Conservation (phyloP, 1,140 invertebrate genomes). For the Luehdorfia chinensis region DNA sequence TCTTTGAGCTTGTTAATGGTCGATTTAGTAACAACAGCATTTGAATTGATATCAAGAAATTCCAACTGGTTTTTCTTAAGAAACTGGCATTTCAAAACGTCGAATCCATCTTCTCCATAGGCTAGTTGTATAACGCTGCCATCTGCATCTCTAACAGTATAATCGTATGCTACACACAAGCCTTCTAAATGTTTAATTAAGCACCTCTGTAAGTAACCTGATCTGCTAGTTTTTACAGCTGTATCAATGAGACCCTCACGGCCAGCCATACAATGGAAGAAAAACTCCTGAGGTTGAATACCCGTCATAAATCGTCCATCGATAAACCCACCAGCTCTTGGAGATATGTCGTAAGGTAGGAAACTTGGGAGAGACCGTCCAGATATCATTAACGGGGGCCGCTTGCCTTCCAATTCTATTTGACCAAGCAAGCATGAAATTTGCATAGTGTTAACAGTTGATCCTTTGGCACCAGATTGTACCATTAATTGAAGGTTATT, state of each 20-base stretch:
- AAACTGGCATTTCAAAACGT: conserved; percentile 92
- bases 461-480: conserved; percentile 98
- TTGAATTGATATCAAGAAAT: conserved; percentile 89
- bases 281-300: conserved; percentile 98
- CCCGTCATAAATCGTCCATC: conserved; percentile 98
- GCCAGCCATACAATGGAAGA: conserved; percentile 99
- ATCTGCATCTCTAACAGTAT: conserved; percentile 97
- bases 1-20: conserved; percentile 79
- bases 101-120: conserved; percentile 99
- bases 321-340: conserved; percentile 97
- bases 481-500: conserved; percentile 99
- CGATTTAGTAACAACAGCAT: conserved; percentile 80
- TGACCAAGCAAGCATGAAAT: conserved; percentile 98
- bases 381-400: conserved; percentile 96
- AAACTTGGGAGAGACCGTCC: conserved; percentile 97
- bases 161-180: conserved; percentile 92
- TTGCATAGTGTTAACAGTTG: conserved; percentile 97
- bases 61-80: conserved; percentile 87
- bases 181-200: conserved; percentile 99
- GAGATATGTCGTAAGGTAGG: conserved; percentile 91
- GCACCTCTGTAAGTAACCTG: conserved; percentile 98
- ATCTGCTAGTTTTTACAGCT: conserved; percentile 95
- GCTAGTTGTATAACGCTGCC: conserved; percentile 95
- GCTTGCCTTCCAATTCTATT: conserved; percentile 98
- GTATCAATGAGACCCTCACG: conserved; percentile 95